These are phyloP conservation scores for Drosophila merina DNA, from an alignment of 2,888 invertebrate species.

Conservation along the genomic window DNA sequence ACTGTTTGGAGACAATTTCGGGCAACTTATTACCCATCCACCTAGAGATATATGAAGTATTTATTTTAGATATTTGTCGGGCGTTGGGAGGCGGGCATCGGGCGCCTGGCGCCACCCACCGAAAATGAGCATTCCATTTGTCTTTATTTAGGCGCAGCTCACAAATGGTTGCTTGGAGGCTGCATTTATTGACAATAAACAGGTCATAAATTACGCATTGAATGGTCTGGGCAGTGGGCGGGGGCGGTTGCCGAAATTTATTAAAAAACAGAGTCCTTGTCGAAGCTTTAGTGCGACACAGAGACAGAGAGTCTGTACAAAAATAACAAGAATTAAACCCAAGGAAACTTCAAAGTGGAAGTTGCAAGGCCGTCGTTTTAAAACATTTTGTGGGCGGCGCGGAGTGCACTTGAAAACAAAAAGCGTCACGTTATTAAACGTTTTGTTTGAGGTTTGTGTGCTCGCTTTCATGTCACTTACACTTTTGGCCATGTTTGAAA, in stretches of 20 bases:
- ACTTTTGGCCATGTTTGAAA: slow-evolving; percentile 57
- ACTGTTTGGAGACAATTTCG: slow-evolving; percentile 39
- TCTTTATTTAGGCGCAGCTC: slow-evolving; percentile 68
- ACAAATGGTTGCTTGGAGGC: slow-evolving; percentile 76
- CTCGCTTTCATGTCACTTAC: slow-evolving; percentile 76
- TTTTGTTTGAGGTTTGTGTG: slow-evolving; percentile 64
- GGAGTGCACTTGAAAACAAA: slow-evolving; percentile 76
- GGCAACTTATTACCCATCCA: slow-evolving; percentile 41
- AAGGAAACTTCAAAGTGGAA: slow-evolving; percentile 65
- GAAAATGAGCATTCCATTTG: slow-evolving; percentile 71
- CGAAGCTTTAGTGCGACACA: slow-evolving; percentile 3
- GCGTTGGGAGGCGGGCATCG: not conserved
- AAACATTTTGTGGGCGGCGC: slow-evolving; percentile 22
- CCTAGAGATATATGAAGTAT: slow-evolving; percentile 23
- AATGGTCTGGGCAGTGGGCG: slow-evolving; percentile 9
- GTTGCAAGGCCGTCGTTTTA: slow-evolving; percentile 44
- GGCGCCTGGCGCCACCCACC: slow-evolving; percentile 45
- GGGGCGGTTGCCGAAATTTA: slow-evolving; percentile 4
- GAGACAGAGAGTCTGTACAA: too few relatives aligned
- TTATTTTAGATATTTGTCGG: slow-evolving; percentile 37
- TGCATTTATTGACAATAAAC: slow-evolving; percentile 78
- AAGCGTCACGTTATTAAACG: slow-evolving; percentile 78
- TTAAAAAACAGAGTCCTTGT: slow-evolving; percentile 15
- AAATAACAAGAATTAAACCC: slow-evolving; percentile 19
- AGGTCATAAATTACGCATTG: slow-evolving; percentile 69